phyloP scores from a whole-genome alignment of 2,113 vertebrate species.

The Vulpes ferrilata region DNA sequence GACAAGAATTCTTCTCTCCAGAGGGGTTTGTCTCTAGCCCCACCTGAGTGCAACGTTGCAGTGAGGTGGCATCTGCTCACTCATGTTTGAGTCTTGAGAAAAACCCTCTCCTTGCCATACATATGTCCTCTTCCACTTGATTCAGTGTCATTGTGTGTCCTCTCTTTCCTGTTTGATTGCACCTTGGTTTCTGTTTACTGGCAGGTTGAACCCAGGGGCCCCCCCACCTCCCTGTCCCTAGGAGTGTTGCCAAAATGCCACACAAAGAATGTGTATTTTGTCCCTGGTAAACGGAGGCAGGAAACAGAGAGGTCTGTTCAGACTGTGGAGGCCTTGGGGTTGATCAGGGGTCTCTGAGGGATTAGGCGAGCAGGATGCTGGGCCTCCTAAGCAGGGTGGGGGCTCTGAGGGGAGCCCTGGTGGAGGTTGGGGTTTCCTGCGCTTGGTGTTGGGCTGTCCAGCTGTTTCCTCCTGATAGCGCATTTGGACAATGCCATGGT shows the following conservation, averaged over 20 bases:
- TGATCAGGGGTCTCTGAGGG: neutral
- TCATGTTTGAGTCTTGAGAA: neutral
- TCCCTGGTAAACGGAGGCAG: neutral
- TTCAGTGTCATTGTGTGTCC: neutral
- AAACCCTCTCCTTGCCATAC: neutral
- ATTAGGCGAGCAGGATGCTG: constrained; percentile 70
- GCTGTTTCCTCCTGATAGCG: constrained; percentile 82
- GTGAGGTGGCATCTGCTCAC: neutral
- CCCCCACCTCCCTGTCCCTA: neutral
- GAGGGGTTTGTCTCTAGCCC: neutral
- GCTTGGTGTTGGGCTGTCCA: constrained; percentile 16
- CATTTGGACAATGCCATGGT: constrained; percentile 62
- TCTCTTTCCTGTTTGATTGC: neutral
- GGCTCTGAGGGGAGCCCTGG: neutral
- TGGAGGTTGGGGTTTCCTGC: constrained; percentile 73
- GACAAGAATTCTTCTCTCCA: neutral
- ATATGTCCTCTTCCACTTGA: neutral
- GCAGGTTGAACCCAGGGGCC: neutral
- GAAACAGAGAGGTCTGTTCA: constrained; percentile 18
- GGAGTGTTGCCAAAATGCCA: neutral
- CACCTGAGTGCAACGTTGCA: accelerated
- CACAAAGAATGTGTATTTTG: neutral
- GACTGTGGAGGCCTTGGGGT: neutral
- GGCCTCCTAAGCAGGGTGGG: constrained; percentile 32
- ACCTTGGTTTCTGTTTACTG: neutral